These are phyloP conservation scores for Phaethon lepturus DNA, from an alignment of 2,113 vertebrate species.

Conservation along the genomic window DNA sequence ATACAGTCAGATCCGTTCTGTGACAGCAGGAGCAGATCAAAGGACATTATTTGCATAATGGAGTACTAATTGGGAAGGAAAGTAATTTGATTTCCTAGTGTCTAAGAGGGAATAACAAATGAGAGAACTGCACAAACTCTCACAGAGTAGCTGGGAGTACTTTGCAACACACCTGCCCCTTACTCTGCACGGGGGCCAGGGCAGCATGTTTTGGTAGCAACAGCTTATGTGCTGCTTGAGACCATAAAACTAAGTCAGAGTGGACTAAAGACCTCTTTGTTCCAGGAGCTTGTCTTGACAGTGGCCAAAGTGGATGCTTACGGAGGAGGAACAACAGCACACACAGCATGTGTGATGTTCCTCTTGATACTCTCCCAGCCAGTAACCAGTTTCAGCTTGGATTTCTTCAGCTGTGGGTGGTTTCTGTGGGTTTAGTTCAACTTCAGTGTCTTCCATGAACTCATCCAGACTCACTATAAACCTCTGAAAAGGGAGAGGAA, in stretches of 20 bases:
- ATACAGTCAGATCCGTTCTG: conserved; percentile 29
- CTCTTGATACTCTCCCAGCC: not conserved
- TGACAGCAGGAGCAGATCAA: conserved; percentile 66
- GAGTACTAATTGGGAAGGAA: conserved; percentile 64
- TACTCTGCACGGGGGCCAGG: not conserved
- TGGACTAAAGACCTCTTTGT: not conserved
- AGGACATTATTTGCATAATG: conserved; percentile 69
- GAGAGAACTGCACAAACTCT: not conserved
- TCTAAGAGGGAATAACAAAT: conserved; percentile 45
- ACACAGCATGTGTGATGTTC: not conserved
- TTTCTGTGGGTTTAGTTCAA: not conserved
- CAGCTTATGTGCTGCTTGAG: not conserved
- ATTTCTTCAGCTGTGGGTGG: not conserved
- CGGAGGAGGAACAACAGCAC: not conserved
- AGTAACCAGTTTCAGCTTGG: not conserved
- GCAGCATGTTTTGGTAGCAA: not conserved
- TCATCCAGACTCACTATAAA: not conserved
- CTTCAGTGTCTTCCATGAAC: not conserved
- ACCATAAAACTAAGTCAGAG: not conserved
- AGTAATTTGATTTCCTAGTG: conserved; percentile 50
- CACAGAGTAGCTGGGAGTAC: not conserved
- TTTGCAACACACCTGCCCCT: not conserved
- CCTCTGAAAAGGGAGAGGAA: not conserved
- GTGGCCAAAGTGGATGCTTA: not conserved
- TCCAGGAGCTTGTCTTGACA: not conserved